These are phyloP conservation scores for Trogon melanurus DNA, from an alignment of 2,113 vertebrate genomes.

Conservation along the genomic window DNA sequence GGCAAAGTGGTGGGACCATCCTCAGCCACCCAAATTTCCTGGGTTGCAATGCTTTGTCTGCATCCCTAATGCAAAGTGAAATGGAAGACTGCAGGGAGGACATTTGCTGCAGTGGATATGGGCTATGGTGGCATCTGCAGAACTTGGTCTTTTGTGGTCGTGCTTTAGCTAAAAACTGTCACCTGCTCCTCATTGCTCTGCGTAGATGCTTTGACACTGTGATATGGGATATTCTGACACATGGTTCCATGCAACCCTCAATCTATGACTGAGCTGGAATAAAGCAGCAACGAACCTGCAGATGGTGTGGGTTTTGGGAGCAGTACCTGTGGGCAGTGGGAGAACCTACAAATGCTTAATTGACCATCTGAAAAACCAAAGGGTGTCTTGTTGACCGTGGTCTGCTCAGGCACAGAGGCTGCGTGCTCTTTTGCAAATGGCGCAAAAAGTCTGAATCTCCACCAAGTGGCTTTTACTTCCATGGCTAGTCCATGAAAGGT, in stretches of 20 bases:
- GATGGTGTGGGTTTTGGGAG: background rate
- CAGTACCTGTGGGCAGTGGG: background rate
- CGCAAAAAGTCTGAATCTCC: background rate
- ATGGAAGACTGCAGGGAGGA: background rate
- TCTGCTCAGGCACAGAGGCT: background rate
- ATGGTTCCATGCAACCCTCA: background rate
- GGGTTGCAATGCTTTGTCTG: accelerated
- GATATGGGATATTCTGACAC: background rate
- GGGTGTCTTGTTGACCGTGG: background rate
- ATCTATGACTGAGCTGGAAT: background rate
- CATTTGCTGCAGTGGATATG: background rate
- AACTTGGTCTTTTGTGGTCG: background rate
- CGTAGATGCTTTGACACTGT: background rate
- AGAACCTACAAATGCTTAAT: background rate
- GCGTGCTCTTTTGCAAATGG: background rate
- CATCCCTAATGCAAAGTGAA: background rate
- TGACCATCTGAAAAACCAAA: background rate
- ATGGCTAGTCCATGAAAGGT: background rate
- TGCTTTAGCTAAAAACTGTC: background rate
- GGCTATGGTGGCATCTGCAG: background rate
- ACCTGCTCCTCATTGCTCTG: background rate
- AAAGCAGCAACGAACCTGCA: background rate
- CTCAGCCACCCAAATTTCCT: background rate
- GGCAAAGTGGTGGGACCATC: background rate
- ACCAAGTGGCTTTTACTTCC: background rate